These are phyloP conservation scores for Acanthococcus lagerstroemiae DNA, from an alignment of 2,888 invertebrate genomes.

Conservation along the genomic window DNA sequence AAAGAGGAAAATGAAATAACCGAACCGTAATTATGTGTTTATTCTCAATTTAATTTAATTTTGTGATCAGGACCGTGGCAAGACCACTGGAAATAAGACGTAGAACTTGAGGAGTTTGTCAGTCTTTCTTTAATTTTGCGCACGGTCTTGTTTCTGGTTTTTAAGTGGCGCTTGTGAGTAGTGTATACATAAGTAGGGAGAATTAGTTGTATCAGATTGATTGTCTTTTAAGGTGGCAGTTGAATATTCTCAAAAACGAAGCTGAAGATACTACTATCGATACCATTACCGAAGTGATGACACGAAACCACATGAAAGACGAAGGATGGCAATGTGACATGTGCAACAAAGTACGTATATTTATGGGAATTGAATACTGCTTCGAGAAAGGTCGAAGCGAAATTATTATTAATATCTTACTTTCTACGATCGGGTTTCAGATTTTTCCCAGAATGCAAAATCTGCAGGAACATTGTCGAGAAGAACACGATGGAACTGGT, in stretches of 20 bases:
- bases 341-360: constrained; percentile 1
- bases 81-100: no score
- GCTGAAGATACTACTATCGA: background rate
- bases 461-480: constrained; percentile 14
- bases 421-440: background rate
- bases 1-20: background rate
- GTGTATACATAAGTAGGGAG: no score
- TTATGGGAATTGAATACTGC: background rate
- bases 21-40: background rate
- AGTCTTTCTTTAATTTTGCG: background rate
- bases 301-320: background rate
- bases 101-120: no score
- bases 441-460: constrained; percentile 9
- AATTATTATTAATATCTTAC: no score
- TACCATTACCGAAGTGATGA: constrained; percentile 7
- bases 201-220: no score
- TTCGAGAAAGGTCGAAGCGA: no score
- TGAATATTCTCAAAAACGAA: background rate
- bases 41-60: background rate
- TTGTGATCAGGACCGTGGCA: no score
- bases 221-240: background rate
- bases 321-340: constrained; percentile 11
- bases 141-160: background rate
- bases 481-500: constrained; percentile 8
- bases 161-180: no score